Conservation (phyloP, 2,113 vertebrate genomes). For the Vombatus ursinus region DNA sequence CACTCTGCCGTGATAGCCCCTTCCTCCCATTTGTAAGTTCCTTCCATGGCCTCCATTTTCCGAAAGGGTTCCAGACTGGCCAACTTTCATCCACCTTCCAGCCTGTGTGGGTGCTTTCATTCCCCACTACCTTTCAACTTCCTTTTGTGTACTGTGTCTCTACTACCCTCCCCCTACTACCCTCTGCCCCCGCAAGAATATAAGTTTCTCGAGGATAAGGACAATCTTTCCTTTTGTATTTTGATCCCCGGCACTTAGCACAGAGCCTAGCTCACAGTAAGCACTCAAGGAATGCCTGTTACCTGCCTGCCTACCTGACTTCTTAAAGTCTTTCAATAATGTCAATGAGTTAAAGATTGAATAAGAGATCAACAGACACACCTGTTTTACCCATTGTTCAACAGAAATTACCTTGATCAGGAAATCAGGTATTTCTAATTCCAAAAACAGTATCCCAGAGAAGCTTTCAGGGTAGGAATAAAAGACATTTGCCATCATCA, state of each 20-base stretch:
- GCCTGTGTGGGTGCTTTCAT: not conserved
- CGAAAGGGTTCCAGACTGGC: not conserved
- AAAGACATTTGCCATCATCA: not conserved
- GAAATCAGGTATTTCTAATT: not conserved
- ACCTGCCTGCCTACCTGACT: not conserved
- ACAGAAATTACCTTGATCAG: not conserved
- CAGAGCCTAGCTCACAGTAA: not conserved
- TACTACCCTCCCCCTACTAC: fast-evolving
- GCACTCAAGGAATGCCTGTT: not conserved
- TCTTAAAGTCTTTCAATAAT: not conserved
- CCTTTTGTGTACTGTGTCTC: not conserved
- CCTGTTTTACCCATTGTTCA: not conserved
- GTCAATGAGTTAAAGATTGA: not conserved
- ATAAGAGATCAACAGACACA: not conserved
- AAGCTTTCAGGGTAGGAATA: not conserved
- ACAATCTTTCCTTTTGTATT: not conserved
- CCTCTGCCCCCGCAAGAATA: fast-evolving
- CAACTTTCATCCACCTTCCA: not conserved
- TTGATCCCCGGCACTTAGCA: not conserved
- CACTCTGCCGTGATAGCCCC: not conserved
- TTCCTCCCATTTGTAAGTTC: not conserved
- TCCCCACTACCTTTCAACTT: not conserved
- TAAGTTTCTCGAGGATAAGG: not conserved
- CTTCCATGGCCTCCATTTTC: not conserved
- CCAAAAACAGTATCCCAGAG: not conserved